Evolutionary conservation across 2,113 vertebrate genomes (phyloP).

Genomic region (Xenopus tropicalis): UCB_Xtro_10.0 CM004447.2:134842501-134843000

Average conservation of each 20-base stretch:
- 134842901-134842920: constrained; percentile 43
- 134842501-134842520: background rate
- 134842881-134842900: constrained; percentile 50
- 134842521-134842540: background rate
- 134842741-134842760: constrained; percentile 57
- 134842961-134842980: background rate
- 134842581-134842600: constrained; percentile 12
- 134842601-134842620: background rate
- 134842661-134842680: constrained; percentile 50
- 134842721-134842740: constrained; percentile 53
- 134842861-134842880: constrained; percentile 11
- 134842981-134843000: background rate
- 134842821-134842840: constrained; percentile 68
- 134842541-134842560: background rate
- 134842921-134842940: constrained; percentile 17
- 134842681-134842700: constrained; percentile 68
- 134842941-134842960: constrained; percentile 1
- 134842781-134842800: constrained; percentile 64
- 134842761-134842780: constrained; percentile 65
- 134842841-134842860: constrained; percentile 54
- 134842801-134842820: constrained; percentile 81
- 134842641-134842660: constrained; percentile 32
- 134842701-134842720: constrained; percentile 67
- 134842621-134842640: constrained; percentile 41
- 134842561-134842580: no score